These are phyloP conservation scores for Microcebus lehilahytsara DNA, from an alignment of 2,113 vertebrate genomes.

Conservation along the genomic window DNA sequence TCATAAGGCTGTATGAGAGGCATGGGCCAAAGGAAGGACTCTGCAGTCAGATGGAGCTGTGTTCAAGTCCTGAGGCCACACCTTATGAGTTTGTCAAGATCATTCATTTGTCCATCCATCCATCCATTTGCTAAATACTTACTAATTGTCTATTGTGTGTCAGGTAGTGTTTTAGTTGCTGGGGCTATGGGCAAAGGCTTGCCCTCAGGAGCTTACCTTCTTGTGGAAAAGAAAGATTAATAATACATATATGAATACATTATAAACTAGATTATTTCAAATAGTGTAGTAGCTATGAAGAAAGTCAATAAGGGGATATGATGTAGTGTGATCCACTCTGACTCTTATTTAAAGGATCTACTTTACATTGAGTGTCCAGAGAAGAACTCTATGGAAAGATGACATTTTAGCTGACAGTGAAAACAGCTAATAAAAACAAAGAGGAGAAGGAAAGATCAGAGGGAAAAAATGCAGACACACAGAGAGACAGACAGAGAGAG, in stretches of 20 bases:
- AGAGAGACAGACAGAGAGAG: not conserved
- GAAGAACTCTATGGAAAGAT: not conserved
- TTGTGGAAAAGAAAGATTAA: not conserved
- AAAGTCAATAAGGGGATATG: not conserved
- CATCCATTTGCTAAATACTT: not conserved
- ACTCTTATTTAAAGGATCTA: not conserved
- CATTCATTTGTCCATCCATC: not conserved
- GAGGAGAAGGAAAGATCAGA: not conserved
- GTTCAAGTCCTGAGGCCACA: not conserved
- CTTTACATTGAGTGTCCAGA: not conserved
- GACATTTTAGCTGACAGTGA: not conserved
- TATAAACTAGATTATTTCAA: not conserved
- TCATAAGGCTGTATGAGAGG: not conserved
- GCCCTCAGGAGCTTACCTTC: not conserved
- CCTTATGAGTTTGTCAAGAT: not conserved
- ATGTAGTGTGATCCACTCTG: not conserved
- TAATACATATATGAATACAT: too few species aligned
- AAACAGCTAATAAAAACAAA: not conserved
- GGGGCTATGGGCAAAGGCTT: not conserved
- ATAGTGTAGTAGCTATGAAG: not conserved
- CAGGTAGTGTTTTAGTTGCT: not conserved
- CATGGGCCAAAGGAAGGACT: not conserved
- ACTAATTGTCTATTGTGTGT: not conserved
- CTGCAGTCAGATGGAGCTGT: not conserved
- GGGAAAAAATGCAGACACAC: not conserved